phyloP scores from a whole-genome alignment of 2,113 vertebrate genomes.

The Suncus etruscus region DNA sequence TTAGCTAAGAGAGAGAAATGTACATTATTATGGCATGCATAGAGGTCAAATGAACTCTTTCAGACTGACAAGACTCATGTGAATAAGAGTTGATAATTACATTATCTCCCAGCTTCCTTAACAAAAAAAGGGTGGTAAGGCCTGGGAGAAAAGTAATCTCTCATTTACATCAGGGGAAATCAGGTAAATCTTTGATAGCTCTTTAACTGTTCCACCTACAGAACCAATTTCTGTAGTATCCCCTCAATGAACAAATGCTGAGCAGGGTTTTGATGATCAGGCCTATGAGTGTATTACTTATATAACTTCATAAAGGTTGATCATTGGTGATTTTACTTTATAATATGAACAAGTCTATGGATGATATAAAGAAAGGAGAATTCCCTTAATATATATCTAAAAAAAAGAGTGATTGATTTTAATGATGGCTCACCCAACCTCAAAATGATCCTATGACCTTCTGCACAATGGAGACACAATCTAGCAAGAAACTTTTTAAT shows the following conservation, averaged over 20 bases:
- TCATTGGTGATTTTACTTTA: background rate
- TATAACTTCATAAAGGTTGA: background rate
- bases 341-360: background rate
- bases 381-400: background rate
- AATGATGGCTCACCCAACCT: background rate
- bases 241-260: background rate
- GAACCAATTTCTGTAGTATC: accelerated
- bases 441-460: background rate
- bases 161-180: background rate
- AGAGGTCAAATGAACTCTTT: background rate
- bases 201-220: background rate
- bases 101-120: background rate
- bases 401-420: background rate
- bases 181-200: background rate
- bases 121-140: background rate
- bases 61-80: background rate
- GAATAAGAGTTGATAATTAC: background rate
- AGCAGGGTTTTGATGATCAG: background rate
- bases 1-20: constrained; percentile 22
- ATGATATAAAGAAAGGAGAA: background rate
- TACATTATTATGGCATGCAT: background rate
- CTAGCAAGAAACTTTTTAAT: background rate
- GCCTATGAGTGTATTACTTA: background rate
- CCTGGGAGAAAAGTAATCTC: background rate
- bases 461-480: background rate